Evolutionary conservation across 2,797 vertebrate species (phyloP).

Genomic region (Microtus agrestis): DNA sequence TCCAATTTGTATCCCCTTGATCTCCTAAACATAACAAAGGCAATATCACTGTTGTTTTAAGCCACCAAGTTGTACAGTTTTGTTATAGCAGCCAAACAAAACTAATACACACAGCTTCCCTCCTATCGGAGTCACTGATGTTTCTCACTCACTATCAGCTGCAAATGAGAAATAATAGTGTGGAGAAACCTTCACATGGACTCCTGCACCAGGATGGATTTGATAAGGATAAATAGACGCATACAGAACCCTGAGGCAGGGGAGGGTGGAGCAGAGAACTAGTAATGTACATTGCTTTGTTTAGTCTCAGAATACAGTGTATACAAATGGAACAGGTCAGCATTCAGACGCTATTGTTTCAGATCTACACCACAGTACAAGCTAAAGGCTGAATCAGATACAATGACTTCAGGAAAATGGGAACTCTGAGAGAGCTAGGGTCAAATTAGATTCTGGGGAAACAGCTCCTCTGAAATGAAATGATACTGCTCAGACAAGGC

Average conservation of each 20-base stretch:
- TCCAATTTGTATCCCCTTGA: too few species aligned
- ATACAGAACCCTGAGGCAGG: neutral
- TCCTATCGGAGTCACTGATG: neutral
- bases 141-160: neutral
- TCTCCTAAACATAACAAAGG: too few species aligned
- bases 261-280: neutral
- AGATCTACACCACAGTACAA: neutral
- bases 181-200: neutral
- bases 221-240: neutral
- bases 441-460: slow-evolving; percentile 26
- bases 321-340: neutral
- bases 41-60: neutral
- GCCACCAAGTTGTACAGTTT: neutral
- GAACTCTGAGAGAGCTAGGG: neutral
- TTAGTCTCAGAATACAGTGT: neutral
- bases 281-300: neutral
- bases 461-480: neutral
- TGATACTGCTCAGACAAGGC: neutral
- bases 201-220: too few species aligned
- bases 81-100: neutral
- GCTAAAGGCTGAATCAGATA: neutral
- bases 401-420: neutral
- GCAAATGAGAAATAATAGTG: neutral
- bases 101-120: neutral
- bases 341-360: slow-evolving; percentile 23